These are phyloP conservation scores for Ptiloglossa arizonensis DNA, from an alignment of 1,140 invertebrate genomes.

Conservation along the genomic window DNA sequence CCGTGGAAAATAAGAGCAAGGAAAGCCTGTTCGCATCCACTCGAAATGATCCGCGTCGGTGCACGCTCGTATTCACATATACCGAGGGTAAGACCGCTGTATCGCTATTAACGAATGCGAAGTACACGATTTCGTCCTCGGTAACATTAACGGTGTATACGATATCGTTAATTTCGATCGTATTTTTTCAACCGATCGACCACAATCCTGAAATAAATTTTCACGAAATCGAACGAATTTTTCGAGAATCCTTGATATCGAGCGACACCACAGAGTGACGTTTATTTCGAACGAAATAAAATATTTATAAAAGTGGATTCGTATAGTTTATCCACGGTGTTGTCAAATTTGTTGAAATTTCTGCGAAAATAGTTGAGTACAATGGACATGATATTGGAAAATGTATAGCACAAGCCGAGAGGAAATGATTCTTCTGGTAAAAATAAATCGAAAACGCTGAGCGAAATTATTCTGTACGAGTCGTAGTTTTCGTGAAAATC, in stretches of 20 bases:
- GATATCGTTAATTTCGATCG: neutral
- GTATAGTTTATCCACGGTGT: no score
- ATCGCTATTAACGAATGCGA: constrained; percentile 45
- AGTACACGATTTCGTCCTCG: neutral
- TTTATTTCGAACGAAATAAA: no score
- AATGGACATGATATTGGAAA: no score
- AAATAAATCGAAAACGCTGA: constrained; percentile 15
- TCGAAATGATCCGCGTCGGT: constrained; percentile 35
- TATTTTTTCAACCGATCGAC: no score
- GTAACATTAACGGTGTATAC: neutral
- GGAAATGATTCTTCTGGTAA: neutral
- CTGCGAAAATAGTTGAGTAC: no score
- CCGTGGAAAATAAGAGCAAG: constrained; percentile 9
- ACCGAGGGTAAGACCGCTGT: neutral
- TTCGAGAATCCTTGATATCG: no score
- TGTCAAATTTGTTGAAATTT: neutral
- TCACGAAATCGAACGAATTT: no score
- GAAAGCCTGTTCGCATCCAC: constrained; percentile 6
- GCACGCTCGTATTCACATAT: constrained; percentile 16
- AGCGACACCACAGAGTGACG: no score
- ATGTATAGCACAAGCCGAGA: neutral
- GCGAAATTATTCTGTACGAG: constrained; percentile 8
- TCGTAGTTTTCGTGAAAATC: constrained; percentile 8
- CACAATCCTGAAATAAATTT: no score
- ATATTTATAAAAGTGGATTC: no score